phyloP scores from a whole-genome alignment of 2,888 invertebrate genomes.

The Epsilonema sp. region DNA sequence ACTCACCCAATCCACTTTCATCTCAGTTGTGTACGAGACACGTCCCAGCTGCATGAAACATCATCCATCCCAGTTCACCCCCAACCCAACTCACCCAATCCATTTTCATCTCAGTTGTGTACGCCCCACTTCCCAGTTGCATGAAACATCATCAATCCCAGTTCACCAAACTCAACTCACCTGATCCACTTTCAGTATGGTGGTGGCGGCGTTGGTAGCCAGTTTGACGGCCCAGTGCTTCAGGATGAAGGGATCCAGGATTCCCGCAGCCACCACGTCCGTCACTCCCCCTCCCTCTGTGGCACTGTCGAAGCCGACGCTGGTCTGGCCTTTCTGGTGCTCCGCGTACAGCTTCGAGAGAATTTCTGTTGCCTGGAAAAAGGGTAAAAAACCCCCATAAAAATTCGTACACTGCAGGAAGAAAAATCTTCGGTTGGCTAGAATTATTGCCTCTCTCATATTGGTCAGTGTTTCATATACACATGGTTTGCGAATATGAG shows the following conservation, averaged over 20 bases:
- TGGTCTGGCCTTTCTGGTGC: constrained; percentile 68
- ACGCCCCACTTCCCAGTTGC: neutral
- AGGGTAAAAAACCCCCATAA: constrained; percentile 2
- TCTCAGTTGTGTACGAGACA: neutral
- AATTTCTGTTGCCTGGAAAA: constrained; percentile 48
- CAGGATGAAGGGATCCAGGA: constrained; percentile 59
- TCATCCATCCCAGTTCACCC: no score
- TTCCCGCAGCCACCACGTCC: constrained; percentile 53
- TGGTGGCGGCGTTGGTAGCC: constrained; percentile 63
- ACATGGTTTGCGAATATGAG: no score
- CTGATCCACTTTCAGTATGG: constrained; percentile 37
- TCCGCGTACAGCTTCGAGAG: constrained; percentile 71
- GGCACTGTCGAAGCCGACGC: constrained; percentile 62
- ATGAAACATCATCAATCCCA: no score
- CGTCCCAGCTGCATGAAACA: neutral
- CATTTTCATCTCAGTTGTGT: neutral
- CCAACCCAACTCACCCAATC: constrained; percentile 34
- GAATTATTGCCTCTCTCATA: no score
- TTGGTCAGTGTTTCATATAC: no score
- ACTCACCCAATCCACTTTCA: no score
- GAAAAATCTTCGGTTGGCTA: no score
- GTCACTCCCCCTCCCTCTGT: constrained; percentile 11
- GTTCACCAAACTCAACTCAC: constrained; percentile 22
- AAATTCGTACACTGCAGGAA: constrained; percentile 1
- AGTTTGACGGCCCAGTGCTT: constrained; percentile 90